phyloP scores from a whole-genome alignment of 2,888 invertebrate species.

The Rhodophaea formosa region DNA sequence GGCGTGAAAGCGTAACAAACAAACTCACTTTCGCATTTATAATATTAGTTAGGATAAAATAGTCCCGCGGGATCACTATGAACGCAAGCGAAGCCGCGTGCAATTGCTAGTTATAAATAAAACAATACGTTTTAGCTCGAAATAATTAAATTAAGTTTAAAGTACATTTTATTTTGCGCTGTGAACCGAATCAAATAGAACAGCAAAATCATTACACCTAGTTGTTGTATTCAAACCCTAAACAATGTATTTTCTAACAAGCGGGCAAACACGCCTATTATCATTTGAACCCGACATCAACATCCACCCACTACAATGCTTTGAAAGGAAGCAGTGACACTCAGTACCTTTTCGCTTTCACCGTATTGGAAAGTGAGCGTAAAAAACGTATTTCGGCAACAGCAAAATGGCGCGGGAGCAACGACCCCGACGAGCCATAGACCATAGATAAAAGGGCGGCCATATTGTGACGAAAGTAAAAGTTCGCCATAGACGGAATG shows the following conservation, averaged over 20 bases:
- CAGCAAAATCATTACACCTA: background rate
- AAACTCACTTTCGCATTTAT: no score
- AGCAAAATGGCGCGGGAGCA: constrained; percentile 67
- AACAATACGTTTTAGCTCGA: no score
- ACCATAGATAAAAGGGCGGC: constrained; percentile 69
- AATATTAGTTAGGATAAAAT: no score
- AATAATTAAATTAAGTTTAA: background rate
- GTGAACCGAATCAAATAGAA: background rate
- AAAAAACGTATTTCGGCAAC: constrained; percentile 80
- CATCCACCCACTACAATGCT: constrained; percentile 74
- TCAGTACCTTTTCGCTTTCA: constrained; percentile 79
- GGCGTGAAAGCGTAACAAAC: no score
- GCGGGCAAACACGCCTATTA: constrained; percentile 55
- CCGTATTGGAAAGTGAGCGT: constrained; percentile 80
- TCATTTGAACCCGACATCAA: constrained; percentile 56
- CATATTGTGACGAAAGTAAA: constrained; percentile 74
- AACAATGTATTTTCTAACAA: constrained; percentile 60
- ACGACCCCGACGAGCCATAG: constrained; percentile 50
- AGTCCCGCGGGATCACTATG: no score
- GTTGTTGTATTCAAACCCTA: constrained; percentile 39
- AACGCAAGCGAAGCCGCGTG: no score
- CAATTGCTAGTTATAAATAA: no score
- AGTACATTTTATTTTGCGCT: background rate
- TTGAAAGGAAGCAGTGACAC: constrained; percentile 78
- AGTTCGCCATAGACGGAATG: constrained; percentile 35